A percentile compares a stretch with the other conserved stretches of the same genome.
Evolutionary conservation across 2,797 vertebrate genomes (phyloP).

Genomic region (Pseudochromis fuscus): DNA sequence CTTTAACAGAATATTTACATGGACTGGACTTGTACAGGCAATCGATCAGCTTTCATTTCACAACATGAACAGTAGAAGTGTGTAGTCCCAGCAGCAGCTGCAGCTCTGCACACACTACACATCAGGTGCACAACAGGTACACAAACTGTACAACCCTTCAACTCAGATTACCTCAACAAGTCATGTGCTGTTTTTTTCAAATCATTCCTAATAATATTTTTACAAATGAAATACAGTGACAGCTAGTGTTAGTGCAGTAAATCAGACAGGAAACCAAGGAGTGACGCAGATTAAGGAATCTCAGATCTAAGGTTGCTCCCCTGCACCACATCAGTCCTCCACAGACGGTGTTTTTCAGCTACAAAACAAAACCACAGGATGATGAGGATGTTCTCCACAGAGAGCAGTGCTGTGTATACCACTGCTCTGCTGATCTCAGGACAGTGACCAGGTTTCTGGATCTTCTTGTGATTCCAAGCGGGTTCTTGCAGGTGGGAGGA

Average conservation of each 20-base stretch:
- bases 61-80: too few relatives aligned
- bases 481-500: constrained; percentile 46
- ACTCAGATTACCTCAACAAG: too few relatives aligned
- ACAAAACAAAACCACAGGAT: constrained; percentile 74
- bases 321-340: constrained; percentile 6
- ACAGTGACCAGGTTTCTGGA: constrained; percentile 14
- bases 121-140: too few relatives aligned
- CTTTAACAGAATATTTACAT: too few relatives aligned
- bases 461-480: constrained; percentile 42
- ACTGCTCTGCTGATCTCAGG: background rate
- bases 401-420: constrained; percentile 6
- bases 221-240: constrained; percentile 62
- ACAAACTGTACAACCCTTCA: too few relatives aligned
- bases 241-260: constrained; percentile 76
- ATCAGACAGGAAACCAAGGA: constrained; percentile 55
- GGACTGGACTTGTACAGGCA: too few relatives aligned
- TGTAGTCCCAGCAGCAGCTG: too few relatives aligned
- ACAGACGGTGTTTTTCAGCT: constrained; percentile 70
- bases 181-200: background rate
- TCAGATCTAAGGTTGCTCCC: constrained; percentile 20
- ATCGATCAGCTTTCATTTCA: too few relatives aligned
- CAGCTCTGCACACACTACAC: too few relatives aligned
- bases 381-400: constrained; percentile 65
- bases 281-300: constrained; percentile 38
- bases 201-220: constrained; percentile 37